Evolutionary conservation across 1,140 invertebrate species (phyloP).

Genomic region (Zeugodacus cucurbitae): DNA sequence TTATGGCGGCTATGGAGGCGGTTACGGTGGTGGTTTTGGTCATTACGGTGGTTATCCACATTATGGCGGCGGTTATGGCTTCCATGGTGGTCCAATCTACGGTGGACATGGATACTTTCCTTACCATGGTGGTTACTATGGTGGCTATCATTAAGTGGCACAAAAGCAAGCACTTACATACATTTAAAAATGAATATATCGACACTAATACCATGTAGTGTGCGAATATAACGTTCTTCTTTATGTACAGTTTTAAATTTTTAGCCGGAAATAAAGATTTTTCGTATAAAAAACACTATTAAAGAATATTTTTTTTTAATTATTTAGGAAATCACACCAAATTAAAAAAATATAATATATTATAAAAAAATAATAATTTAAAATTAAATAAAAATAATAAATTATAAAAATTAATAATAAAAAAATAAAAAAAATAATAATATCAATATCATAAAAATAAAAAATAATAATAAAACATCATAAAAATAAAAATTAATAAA

Average conservation of each 20-base stretch:
- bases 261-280: conserved; percentile 8
- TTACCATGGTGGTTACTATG: conserved; percentile 51
- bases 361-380: too few species aligned
- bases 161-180: not conserved
- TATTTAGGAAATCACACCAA: too few species aligned
- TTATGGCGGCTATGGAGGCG: conserved; percentile 49
- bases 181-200: too few species aligned
- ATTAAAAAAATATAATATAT: too few species aligned
- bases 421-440: too few species aligned
- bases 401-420: too few species aligned
- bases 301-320: too few species aligned
- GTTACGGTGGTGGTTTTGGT: conserved; percentile 45
- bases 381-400: too few species aligned
- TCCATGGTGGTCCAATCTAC: conserved; percentile 46
- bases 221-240: not conserved
- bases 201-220: not conserved
- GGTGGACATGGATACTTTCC: conserved; percentile 56
- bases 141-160: conserved; percentile 51
- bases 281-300: not conserved
- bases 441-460: too few species aligned
- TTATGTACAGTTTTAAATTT: not conserved
- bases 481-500: too few species aligned
- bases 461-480: too few species aligned
- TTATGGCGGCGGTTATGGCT: conserved; percentile 48
- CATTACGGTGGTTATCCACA: conserved; percentile 44